phyloP scores from a whole-genome alignment of 2,113 vertebrate species.

The Tinamus guttatus region DNA sequence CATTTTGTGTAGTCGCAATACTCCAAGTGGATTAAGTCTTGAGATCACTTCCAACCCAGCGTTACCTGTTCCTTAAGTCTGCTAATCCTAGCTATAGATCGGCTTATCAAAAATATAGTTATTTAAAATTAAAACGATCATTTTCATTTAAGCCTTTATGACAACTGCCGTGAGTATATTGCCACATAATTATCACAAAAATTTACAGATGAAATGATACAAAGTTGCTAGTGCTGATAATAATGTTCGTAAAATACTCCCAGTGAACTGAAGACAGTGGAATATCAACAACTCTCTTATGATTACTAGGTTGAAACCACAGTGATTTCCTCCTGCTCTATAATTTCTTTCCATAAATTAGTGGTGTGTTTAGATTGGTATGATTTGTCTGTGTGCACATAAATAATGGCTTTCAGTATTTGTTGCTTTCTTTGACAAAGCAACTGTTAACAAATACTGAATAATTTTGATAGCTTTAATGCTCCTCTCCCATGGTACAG shows the following conservation, averaged over 20 bases:
- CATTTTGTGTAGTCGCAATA: neutral
- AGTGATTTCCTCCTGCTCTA: neutral
- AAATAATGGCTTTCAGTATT: neutral
- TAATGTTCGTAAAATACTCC: neutral
- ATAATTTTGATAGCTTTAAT: neutral
- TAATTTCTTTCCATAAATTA: conserved; percentile 23
- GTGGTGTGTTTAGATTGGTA: neutral
- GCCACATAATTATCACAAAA: neutral
- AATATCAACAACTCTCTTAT: neutral
- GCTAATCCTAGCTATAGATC: conserved; percentile 46
- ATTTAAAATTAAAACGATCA: conserved; percentile 61
- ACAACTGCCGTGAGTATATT: neutral
- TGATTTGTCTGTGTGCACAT: neutral
- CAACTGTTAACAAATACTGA: neutral
- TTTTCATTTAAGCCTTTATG: conserved; percentile 36
- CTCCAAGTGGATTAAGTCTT: conserved; percentile 39
- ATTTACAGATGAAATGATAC: neutral
- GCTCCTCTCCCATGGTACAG: conserved; percentile 67
- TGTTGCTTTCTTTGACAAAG: neutral
- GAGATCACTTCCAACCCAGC: conserved; percentile 3
- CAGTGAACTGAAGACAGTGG: neutral
- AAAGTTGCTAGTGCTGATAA: conserved; percentile 15
- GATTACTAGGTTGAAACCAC: neutral
- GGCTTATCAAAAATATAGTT: conserved; percentile 53
- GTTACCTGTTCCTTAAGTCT: conserved; percentile 45